A percentile compares a stretch with the other conserved stretches of the same genome.
Evolutionary conservation across 2,797 vertebrate species (phyloP).

Genomic region (Sternotherus odoratus): DNA sequence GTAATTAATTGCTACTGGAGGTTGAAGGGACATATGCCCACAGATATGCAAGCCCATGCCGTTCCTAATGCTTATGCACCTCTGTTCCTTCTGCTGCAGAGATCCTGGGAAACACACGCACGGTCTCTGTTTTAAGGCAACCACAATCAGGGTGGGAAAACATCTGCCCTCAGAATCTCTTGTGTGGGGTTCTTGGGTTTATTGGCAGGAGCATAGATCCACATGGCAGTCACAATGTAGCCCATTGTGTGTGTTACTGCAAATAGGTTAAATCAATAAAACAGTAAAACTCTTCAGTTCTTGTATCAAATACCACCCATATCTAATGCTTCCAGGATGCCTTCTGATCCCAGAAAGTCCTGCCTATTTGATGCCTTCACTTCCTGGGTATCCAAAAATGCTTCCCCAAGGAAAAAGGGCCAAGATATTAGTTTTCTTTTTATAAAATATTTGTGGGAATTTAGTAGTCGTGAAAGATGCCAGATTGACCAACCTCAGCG

Average conservation of each 20-base stretch:
- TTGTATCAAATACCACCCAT: slow-evolving; percentile 71
- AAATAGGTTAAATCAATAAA: slow-evolving; percentile 37
- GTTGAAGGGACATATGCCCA: not conserved
- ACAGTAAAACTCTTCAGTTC: slow-evolving; percentile 39
- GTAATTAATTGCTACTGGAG: not conserved
- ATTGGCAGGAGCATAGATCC: slow-evolving; percentile 31
- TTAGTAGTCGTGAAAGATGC: accelerated
- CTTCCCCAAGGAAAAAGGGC: slow-evolving; percentile 51
- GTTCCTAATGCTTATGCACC: not conserved
- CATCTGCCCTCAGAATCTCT: slow-evolving; percentile 58
- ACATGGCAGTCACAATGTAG: slow-evolving; percentile 49
- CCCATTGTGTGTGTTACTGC: slow-evolving; percentile 44
- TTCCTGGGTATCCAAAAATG: slow-evolving; percentile 27
- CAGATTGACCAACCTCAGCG: not conserved
- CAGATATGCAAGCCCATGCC: accelerated
- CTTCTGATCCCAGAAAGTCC: slow-evolving; percentile 61
- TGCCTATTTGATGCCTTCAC: slow-evolving; percentile 10
- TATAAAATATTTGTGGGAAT: not conserved
- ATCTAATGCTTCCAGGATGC: slow-evolving; percentile 74
- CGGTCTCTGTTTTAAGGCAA: not conserved
- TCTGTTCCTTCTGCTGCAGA: not conserved
- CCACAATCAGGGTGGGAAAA: slow-evolving; percentile 34
- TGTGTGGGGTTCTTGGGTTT: not conserved
- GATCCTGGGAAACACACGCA: not conserved
- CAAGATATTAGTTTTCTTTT: slow-evolving; percentile 42